Percentiles rank a stretch among this genome's conserved stretches.
phyloP scores from a whole-genome alignment of 2,113 vertebrate species.

The Dromas ardeola region DNA sequence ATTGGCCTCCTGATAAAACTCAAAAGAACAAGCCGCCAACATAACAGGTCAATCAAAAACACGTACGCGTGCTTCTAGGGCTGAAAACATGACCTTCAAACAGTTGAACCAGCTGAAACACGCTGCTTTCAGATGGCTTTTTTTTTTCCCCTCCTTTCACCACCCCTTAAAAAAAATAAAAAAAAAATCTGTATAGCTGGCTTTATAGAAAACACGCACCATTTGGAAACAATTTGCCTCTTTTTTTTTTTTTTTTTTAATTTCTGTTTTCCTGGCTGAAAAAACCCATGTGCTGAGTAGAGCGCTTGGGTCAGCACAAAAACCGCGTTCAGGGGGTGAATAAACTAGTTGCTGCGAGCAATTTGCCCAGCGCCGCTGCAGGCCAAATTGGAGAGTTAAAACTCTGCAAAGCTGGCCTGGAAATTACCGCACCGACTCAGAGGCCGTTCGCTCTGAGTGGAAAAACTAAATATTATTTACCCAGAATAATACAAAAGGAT shows the following conservation, averaged over 20 bases:
- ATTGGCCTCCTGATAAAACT: neutral
- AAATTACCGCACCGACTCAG: neutral
- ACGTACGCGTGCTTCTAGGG: fast-evolving
- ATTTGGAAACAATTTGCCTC: conserved; percentile 33
- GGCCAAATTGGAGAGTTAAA: conserved; percentile 37
- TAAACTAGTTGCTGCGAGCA: neutral
- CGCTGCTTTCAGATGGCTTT: neutral
- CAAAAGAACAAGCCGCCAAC: neutral
- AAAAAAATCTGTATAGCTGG: neutral
- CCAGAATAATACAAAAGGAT: neutral
- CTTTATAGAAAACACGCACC: neutral
- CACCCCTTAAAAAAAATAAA: neutral
- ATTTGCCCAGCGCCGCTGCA: neutral
- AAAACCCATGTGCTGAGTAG: neutral
- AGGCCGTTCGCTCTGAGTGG: neutral
- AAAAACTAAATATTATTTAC: neutral
- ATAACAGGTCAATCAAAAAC: neutral
- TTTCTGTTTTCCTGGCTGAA: conserved; percentile 38
- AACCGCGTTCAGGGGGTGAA: neutral
- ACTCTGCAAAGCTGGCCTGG: neutral
- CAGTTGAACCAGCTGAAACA: neutral
- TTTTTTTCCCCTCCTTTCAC: neutral
- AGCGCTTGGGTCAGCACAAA: conserved; percentile 47
- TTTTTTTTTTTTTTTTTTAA: neutral
- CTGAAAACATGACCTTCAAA: neutral